Percentiles rank a stretch among this genome's conserved stretches.
Conservation (phyloP, 2,797 vertebrate genomes). For the Pelodytes ibericus region DNA sequence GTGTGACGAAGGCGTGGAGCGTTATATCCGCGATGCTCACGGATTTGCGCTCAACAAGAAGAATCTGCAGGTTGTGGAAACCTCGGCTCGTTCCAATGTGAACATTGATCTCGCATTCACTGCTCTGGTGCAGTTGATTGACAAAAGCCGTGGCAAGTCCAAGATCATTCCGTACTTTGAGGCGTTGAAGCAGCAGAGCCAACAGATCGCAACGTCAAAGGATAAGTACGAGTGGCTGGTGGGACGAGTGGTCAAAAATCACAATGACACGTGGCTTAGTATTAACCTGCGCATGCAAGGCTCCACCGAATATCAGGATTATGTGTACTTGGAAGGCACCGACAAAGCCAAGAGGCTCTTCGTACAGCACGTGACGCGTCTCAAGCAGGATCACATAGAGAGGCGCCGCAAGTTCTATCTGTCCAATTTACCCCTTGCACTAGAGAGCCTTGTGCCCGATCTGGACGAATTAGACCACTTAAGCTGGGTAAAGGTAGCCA, state of each 20-base stretch:
- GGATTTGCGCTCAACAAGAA: constrained; percentile 94
- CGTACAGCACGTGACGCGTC: constrained; percentile 89
- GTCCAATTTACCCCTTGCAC: constrained; percentile 82
- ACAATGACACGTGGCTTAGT: constrained; percentile 87
- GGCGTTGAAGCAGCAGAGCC: constrained; percentile 95
- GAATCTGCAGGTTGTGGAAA: constrained; percentile 96
- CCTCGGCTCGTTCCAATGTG: constrained; percentile 94
- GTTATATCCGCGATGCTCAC: constrained; percentile 95
- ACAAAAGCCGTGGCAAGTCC: constrained; percentile 88
- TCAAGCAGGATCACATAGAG: constrained; percentile 95
- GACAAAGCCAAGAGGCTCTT: constrained; percentile 94
- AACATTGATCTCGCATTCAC: constrained; percentile 95
- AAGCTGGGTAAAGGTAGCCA: constrained; percentile 84
- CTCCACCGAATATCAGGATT: constrained; percentile 88
- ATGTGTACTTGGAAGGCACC: constrained; percentile 93
- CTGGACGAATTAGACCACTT: constrained; percentile 91
- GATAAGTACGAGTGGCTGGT: constrained; percentile 96
- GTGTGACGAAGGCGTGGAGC: constrained; percentile 97
- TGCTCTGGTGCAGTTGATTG: constrained; percentile 91
- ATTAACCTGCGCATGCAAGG: constrained; percentile 84
- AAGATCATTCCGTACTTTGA: constrained; percentile 98
- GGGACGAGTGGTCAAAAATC: constrained; percentile 85
- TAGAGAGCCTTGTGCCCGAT: constrained; percentile 83
- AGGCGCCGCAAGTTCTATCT: constrained; percentile 84
- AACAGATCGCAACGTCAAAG: constrained; percentile 94